These are phyloP conservation scores for Sphaerodactylus townsendi DNA, from an alignment of 2,113 vertebrate genomes.

Conservation along the genomic window DNA sequence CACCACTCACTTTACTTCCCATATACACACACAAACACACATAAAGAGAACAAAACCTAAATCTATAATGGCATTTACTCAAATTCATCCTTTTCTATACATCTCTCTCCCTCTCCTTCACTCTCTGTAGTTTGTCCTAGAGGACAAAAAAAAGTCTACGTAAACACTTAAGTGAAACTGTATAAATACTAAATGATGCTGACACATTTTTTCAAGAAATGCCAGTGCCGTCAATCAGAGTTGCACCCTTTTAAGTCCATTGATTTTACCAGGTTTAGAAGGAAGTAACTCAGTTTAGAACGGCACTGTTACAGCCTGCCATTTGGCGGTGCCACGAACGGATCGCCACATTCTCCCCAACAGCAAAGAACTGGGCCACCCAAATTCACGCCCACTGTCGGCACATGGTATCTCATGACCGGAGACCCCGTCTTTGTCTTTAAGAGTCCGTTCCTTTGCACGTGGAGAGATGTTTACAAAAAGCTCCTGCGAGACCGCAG, in stretches of 20 bases:
- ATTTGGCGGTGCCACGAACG: neutral
- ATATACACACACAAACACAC: too few relatives aligned
- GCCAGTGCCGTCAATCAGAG: neutral
- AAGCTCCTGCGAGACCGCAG: constrained; percentile 21
- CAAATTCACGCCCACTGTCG: neutral
- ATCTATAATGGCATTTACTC: neutral
- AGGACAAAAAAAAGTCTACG: neutral
- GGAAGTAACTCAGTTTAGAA: too few relatives aligned
- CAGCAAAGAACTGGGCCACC: neutral
- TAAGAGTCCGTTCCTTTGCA: constrained; percentile 32
- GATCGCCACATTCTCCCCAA: neutral
- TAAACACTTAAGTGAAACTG: too few relatives aligned
- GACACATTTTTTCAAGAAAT: neutral
- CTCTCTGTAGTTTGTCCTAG: neutral
- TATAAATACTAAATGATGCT: accelerated
- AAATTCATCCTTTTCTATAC: neutral
- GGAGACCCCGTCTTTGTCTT: neutral
- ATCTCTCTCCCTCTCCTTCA: neutral
- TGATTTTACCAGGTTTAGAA: too few relatives aligned
- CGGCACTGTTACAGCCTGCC: accelerated
- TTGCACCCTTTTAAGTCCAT: too few relatives aligned
- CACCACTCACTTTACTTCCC: too few relatives aligned
- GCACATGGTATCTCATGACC: neutral
- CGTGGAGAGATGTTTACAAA: constrained; percentile 45
- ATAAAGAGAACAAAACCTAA: neutral